Evolutionary conservation across 2,888 invertebrate genomes (phyloP), one percentile per base, ranked within the genome.

Genomic region (Diarsia rubi): DNA sequence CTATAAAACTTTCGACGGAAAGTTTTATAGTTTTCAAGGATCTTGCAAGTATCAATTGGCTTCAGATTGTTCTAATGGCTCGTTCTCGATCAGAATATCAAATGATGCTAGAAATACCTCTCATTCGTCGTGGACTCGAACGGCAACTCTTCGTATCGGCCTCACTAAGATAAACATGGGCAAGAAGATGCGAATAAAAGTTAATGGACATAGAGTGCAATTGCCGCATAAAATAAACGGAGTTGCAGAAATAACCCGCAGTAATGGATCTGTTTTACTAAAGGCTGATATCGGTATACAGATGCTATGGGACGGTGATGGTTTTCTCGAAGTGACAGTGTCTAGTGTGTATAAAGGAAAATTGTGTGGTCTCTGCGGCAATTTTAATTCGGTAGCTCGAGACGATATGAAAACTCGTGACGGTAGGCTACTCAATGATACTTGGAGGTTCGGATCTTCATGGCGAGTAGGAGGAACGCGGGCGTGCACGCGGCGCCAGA

Each of bases 1-100:
- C 93, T 99, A 99, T 92, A 98, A 98, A 90, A 99, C 99, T 8
- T 99, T 99, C 93, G 99, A 99, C 91, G 99, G 99, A 54, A 98
- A 98, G 92, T 98, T 99, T 91, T 99, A 98, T 94, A 99, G 98
- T 92, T 99, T 99, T 92, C 98, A 98, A 96, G 99, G 99, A 52
- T 97, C 98, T 0, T 99, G 99, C 95, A 98, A 98, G 93, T 99
- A 99, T 93, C 98, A 99, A 87, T 94, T 99, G 85, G 98, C 98
- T 0, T 98, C 98, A 27, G 99, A 99, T 93, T 99, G 99, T 91
- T 94, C 94, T 44, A 97, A 97, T 86, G 97, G 98, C 87, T 97
- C 98, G 21, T 99, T 99, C 92, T 98, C 98, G 12, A 98, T 99
- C 81, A 97, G 99, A 77, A 98, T 99, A 75, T 98, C 99, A 57